Conservation (phyloP, 2,888 invertebrate species). For the Sisyra terminalis region DNA sequence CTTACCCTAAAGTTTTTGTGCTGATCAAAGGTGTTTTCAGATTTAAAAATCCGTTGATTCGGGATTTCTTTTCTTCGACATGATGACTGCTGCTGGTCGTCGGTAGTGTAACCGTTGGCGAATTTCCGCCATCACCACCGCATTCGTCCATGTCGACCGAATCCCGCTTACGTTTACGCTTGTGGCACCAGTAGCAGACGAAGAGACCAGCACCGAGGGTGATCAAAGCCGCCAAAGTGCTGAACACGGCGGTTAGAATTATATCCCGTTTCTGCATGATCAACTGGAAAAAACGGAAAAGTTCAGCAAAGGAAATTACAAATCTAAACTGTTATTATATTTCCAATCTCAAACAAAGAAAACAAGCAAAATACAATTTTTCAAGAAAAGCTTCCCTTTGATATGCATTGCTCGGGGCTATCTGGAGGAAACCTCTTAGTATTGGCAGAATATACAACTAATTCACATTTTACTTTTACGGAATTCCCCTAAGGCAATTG, state of each 20-base stretch:
- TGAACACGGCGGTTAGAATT: conserved; percentile 44
- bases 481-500: too few relatives aligned
- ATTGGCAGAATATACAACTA: too few relatives aligned
- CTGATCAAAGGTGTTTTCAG: conserved; percentile 57
- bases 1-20: conserved; percentile 60
- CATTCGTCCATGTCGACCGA: conserved; percentile 35
- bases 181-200: conserved; percentile 34
- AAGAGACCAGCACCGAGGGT: conserved; percentile 37
- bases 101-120: conserved; percentile 9
- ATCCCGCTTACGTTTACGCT: conserved; percentile 38
- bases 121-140: conserved; percentile 32
- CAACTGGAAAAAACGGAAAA: conserved; percentile 26
- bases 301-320: too few relatives aligned
- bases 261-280: conserved; percentile 54
- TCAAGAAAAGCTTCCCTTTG: too few relatives aligned
- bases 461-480: too few relatives aligned
- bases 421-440: too few relatives aligned
- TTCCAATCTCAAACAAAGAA: too few relatives aligned
- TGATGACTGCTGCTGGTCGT: conserved; percentile 18
- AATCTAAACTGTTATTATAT: too few relatives aligned
- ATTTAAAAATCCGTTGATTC: conserved; percentile 48
- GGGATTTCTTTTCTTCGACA: conserved; percentile 32
- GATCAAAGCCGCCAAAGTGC: conserved; percentile 41
- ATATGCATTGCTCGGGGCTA: too few relatives aligned
- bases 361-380: too few relatives aligned